These are phyloP conservation scores for Diarsia brunnea DNA, from an alignment of 2,888 invertebrate genomes.

Conservation along the genomic window DNA sequence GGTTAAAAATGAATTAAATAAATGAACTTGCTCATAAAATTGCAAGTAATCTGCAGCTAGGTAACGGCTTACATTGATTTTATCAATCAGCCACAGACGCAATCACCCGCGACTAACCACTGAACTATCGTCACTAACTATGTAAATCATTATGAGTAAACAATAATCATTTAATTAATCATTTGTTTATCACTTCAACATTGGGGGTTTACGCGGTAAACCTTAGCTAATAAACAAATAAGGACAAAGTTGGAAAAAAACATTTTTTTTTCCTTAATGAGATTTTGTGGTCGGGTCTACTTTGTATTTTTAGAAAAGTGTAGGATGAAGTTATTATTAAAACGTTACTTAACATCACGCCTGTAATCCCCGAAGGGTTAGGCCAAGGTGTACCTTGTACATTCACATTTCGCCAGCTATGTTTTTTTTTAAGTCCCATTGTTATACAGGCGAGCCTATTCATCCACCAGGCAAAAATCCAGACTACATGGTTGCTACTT, in stretches of 20 bases:
- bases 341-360: no score
- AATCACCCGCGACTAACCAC: slow-evolving; percentile 35
- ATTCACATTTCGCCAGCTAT: no score
- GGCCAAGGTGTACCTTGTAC: no score
- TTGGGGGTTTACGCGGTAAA: slow-evolving; percentile 37
- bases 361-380: no score
- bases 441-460: no score
- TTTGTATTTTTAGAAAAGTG: not conserved
- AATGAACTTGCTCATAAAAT: slow-evolving; percentile 6
- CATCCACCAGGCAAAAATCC: no score
- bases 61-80: slow-evolving; percentile 23
- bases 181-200: slow-evolving; percentile 31
- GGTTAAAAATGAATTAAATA: not conserved
- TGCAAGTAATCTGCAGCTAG: slow-evolving; percentile 13
- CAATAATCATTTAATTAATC: slow-evolving; percentile 33
- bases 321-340: not conserved
- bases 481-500: no score
- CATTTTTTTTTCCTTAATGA: slow-evolving; percentile 15
- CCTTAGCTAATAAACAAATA: slow-evolving; percentile 31
- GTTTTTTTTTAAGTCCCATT: no score
- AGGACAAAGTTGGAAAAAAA: slow-evolving; percentile 26
- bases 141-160: slow-evolving; percentile 38
- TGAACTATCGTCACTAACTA: slow-evolving; percentile 29
- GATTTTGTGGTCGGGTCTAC: not conserved
- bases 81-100: slow-evolving; percentile 24